Evolutionary conservation across 2,888 invertebrate species (phyloP).

Genomic region (Apodemia zela): DNA sequence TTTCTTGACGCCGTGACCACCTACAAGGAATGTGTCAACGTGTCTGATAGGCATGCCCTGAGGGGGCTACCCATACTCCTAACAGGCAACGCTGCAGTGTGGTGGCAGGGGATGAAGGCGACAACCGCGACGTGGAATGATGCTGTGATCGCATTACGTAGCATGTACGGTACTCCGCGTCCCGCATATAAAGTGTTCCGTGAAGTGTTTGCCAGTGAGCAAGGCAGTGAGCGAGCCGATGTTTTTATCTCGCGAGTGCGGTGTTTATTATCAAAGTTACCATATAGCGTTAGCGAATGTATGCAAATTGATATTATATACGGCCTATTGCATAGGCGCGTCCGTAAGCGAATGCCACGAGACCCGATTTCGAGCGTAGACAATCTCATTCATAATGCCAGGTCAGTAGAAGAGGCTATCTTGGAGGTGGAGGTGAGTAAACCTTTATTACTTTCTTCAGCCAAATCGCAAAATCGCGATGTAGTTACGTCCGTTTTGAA

Average conservation of each 20-base stretch:
- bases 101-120: slow-evolving; percentile 6
- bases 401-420: slow-evolving; percentile 25
- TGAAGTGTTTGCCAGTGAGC: slow-evolving; percentile 9
- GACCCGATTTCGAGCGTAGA: slow-evolving; percentile 19
- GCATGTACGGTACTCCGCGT: background rate
- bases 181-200: slow-evolving; percentile 2
- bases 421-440: slow-evolving; percentile 18
- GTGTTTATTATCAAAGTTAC: slow-evolving; percentile 12
- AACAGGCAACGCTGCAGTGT: background rate
- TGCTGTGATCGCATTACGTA: background rate
- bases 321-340: slow-evolving; percentile 29
- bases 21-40: slow-evolving; percentile 1
- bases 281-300: background rate
- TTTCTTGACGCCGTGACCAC: background rate
- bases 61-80: slow-evolving; percentile 2
- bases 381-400: slow-evolving; percentile 25
- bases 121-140: background rate
- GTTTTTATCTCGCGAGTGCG: slow-evolving; percentile 16
- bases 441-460: background rate
- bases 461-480: background rate
- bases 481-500: background rate
- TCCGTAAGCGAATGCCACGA: slow-evolving; percentile 27
- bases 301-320: slow-evolving; percentile 31
- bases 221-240: slow-evolving; percentile 10
- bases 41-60: background rate